These are phyloP conservation scores for Sebastes matsubarae DNA, from an alignment of 2,797 vertebrate species.

Conservation along the genomic window DNA sequence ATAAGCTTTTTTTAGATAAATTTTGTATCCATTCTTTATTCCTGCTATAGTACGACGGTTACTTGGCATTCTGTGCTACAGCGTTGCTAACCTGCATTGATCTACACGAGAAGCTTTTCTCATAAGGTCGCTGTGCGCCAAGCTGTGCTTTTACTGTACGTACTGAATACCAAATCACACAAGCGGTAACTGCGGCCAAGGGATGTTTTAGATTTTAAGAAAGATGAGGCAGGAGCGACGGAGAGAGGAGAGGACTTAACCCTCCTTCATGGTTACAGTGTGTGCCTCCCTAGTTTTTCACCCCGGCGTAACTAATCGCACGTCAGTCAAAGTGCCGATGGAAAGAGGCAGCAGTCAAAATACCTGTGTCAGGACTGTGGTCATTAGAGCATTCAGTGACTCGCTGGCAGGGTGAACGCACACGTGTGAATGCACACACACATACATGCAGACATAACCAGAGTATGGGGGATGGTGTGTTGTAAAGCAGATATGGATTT, in stretches of 20 bases:
- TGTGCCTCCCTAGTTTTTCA: slow-evolving; percentile 49
- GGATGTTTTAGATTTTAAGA: slow-evolving; percentile 68
- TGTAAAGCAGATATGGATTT: slow-evolving; percentile 66
- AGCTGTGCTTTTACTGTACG: slow-evolving; percentile 52
- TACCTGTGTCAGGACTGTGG: slow-evolving; percentile 77
- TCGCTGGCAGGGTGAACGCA: slow-evolving; percentile 28
- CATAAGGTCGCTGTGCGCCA: slow-evolving; percentile 49
- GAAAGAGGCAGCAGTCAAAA: slow-evolving; percentile 81
- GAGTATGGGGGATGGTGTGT: slow-evolving; percentile 60
- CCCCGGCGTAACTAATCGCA: slow-evolving; percentile 75
- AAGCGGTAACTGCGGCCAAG: slow-evolving; percentile 26
- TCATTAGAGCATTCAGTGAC: slow-evolving; percentile 74
- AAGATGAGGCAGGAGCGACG: slow-evolving; percentile 46
- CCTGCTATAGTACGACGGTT: neutral
- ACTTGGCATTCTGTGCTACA: slow-evolving; percentile 37
- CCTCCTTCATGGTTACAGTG: slow-evolving; percentile 45
- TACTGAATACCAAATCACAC: slow-evolving; percentile 45
- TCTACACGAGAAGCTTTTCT: slow-evolving; percentile 48
- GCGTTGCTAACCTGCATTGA: slow-evolving; percentile 43
- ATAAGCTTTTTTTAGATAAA: neutral
- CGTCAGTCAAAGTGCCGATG: slow-evolving; percentile 78
- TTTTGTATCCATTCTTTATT: neutral
- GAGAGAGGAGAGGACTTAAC: slow-evolving; percentile 32
- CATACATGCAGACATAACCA: slow-evolving; percentile 28
- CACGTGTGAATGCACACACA: slow-evolving; percentile 19